Conservation (phyloP, 2,113 vertebrate species). For the Ceratotherium simum region DNA sequence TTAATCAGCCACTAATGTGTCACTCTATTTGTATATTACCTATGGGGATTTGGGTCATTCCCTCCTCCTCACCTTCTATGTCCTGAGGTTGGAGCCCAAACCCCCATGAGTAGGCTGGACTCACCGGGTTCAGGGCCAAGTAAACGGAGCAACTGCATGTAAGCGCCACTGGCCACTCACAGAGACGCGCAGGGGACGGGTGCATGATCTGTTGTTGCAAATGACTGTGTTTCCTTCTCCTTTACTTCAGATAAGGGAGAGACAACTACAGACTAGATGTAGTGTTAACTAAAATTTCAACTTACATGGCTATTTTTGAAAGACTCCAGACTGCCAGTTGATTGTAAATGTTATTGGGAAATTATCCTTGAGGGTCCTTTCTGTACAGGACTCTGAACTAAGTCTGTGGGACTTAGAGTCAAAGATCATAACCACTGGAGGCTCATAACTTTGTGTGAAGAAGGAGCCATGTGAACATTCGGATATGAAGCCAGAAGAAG, state of each 20-base stretch:
- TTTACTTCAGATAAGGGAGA: neutral
- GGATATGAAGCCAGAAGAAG: neutral
- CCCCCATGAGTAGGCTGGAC: neutral
- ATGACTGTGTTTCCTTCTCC: neutral
- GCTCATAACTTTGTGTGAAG: neutral
- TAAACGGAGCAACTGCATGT: neutral
- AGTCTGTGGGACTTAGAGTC: neutral
- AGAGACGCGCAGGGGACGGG: neutral
- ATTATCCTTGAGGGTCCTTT: neutral
- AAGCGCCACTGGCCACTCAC: neutral
- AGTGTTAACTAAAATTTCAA: neutral
- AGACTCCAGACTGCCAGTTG: neutral
- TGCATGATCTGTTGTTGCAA: neutral
- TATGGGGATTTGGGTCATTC: too few relatives aligned
- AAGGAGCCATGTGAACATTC: neutral
- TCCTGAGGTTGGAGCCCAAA: neutral
- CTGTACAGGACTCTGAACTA: neutral
- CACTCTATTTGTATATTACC: neutral
- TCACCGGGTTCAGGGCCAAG: neutral
- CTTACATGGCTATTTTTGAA: neutral
- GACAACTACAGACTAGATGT: neutral
- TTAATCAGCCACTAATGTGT: neutral
- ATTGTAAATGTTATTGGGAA: neutral
- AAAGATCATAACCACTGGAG: neutral
- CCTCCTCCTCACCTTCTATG: neutral